phyloP scores from a whole-genome alignment of 1,140 invertebrate genomes.

The Globodera rostochiensis region DNA sequence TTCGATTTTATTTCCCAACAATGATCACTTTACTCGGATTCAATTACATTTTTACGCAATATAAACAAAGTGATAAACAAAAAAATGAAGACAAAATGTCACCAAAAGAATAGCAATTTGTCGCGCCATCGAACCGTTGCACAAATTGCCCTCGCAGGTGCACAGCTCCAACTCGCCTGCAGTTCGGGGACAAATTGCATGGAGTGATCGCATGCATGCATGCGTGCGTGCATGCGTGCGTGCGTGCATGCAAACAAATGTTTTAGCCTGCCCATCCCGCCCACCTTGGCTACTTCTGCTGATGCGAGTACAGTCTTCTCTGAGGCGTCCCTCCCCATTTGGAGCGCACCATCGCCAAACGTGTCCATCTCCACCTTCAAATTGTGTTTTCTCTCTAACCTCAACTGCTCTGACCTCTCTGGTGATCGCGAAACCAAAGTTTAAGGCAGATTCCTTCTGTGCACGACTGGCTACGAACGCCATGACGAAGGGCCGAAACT shows the following conservation, averaged over 20 bases:
- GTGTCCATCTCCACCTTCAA: slow-evolving; percentile 42
- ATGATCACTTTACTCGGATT: too few species aligned
- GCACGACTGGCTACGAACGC: slow-evolving; percentile 52
- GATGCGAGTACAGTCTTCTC: slow-evolving; percentile 55
- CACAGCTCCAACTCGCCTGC: slow-evolving; percentile 55
- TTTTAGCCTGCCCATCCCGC: not conserved
- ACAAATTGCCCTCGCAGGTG: slow-evolving; percentile 57
- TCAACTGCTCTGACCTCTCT: slow-evolving; percentile 37
- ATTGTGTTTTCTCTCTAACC: slow-evolving; percentile 21
- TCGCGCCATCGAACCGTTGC: slow-evolving; percentile 39
- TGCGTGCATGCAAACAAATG: too few species aligned
- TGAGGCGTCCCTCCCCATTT: slow-evolving; percentile 55
- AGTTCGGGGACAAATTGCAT: too few species aligned
- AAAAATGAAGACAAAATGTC: not conserved
- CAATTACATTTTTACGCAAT: too few species aligned
- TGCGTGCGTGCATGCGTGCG: too few species aligned
- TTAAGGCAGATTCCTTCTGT: slow-evolving; percentile 57
- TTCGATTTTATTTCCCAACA: too few species aligned
- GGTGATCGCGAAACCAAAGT: slow-evolving; percentile 53
- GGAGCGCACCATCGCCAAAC: slow-evolving; percentile 59
- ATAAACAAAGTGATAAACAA: too few species aligned
- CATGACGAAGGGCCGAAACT: slow-evolving; percentile 49
- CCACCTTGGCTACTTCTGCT: slow-evolving; percentile 53
- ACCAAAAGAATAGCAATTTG: not conserved
- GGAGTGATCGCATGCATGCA: too few species aligned